Conservation (phyloP, 2,113 vertebrate genomes). For the Triplophysa tibetana region DNA sequence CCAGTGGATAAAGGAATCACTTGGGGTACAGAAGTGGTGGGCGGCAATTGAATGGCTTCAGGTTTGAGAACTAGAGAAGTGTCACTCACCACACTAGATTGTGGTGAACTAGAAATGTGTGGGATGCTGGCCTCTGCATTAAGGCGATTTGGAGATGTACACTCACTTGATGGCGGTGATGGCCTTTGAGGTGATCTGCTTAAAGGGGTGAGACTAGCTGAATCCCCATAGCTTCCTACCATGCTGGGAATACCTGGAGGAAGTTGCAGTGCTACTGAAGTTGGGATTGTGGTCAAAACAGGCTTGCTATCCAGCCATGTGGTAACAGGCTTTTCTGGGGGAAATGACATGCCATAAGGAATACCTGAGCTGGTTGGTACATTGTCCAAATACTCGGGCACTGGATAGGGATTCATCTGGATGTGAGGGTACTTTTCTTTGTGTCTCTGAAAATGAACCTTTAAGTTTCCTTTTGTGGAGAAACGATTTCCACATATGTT, state of each 20-base stretch:
- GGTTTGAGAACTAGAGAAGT: conserved; percentile 78
- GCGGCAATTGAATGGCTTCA: conserved; percentile 80
- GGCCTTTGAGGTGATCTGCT: conserved; percentile 92
- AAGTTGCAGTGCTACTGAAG: conserved; percentile 89
- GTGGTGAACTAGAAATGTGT: conserved; percentile 80
- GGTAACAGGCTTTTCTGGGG: conserved; percentile 94
- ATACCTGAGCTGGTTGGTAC: conserved; percentile 98
- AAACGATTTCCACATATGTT: conserved; percentile 99
- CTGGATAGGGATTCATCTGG: conserved; percentile 99
- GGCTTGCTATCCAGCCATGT: conserved; percentile 99
- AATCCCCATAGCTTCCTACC: conserved; percentile 83
- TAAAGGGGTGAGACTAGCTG: conserved; percentile 88
- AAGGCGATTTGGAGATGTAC: conserved; percentile 89
- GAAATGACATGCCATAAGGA: conserved; percentile 96
- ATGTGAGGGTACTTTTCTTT: conserved; percentile 99
- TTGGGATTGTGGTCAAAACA: conserved; percentile 84
- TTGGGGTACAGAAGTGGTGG: conserved; percentile 74
- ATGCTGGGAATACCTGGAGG: conserved; percentile 84
- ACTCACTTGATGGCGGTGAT: conserved; percentile 93
- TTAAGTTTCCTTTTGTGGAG: conserved; percentile 98
- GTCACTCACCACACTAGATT: conserved; percentile 71
- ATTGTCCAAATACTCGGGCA: conserved; percentile 98
- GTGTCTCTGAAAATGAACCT: conserved; percentile 98
- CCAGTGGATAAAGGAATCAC: conserved; percentile 72
- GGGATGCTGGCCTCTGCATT: conserved; percentile 74